Conservation (phyloP, 2,797 vertebrate species). For the Sitta carolinensis region DNA sequence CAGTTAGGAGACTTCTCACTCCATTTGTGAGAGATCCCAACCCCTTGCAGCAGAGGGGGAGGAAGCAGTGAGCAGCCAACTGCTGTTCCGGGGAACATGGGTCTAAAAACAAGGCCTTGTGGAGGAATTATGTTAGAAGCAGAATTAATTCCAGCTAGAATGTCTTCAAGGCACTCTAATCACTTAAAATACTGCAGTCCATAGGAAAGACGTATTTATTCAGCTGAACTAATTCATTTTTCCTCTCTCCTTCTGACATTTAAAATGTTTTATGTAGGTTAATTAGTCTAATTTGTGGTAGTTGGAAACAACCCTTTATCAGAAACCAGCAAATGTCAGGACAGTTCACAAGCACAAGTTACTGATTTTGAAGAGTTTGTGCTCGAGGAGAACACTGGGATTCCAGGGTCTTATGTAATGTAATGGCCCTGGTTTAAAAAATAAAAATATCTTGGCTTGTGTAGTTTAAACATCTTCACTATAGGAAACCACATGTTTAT, state of each 20-base stretch:
- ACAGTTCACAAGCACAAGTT: not conserved
- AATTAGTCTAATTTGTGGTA: conserved; percentile 31
- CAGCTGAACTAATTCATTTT: not conserved
- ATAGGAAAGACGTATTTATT: not conserved
- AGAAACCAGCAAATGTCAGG: conserved; percentile 1
- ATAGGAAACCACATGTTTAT: conserved; percentile 5
- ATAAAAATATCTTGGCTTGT: not conserved
- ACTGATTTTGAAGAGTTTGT: not conserved
- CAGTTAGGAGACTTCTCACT: not conserved
- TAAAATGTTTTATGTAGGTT: not conserved
- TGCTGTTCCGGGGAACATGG: not conserved
- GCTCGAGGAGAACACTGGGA: not conserved
- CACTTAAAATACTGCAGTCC: not conserved
- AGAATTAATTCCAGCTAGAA: not conserved
- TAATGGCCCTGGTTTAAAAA: not conserved
- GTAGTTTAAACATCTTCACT: conserved; percentile 45
- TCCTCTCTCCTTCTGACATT: not conserved
- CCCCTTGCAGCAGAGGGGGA: not conserved
- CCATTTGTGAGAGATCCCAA: not conserved
- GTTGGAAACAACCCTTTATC: not conserved
- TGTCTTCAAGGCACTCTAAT: not conserved
- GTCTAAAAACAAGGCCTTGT: not conserved
- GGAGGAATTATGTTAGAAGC: not conserved
- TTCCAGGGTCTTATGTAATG: not conserved
- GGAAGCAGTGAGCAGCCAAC: not conserved